These are phyloP conservation scores for Myotis pilosus DNA, from an alignment of 2,797 vertebrate genomes.

Conservation along the genomic window DNA sequence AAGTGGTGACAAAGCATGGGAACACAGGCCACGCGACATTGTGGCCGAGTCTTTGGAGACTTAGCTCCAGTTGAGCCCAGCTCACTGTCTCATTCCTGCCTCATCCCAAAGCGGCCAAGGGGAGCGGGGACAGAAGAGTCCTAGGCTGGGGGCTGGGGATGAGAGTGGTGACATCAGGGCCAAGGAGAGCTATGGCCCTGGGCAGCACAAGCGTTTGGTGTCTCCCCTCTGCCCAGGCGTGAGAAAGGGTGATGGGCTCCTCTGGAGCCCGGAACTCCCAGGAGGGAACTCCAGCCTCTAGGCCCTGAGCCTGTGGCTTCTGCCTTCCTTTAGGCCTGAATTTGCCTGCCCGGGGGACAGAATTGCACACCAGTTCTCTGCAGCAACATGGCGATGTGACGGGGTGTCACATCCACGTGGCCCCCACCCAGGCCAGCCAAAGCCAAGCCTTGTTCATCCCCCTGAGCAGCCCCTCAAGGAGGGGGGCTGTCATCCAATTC, in stretches of 20 bases:
- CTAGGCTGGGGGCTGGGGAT: neutral
- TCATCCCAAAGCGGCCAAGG: neutral
- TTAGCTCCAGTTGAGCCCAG: neutral
- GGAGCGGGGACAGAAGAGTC: neutral
- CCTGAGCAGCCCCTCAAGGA: neutral
- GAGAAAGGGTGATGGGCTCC: neutral
- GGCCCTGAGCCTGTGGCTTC: neutral
- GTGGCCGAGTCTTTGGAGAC: neutral
- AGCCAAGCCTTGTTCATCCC: neutral
- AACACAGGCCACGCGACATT: fast-evolving
- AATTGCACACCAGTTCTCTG: fast-evolving
- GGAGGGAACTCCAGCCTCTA: neutral
- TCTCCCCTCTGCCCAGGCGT: neutral
- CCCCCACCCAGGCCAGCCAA: neutral
- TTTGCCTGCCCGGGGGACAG: neutral
- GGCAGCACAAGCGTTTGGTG: neutral
- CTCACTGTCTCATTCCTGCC: neutral
- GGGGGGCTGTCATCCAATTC: neutral
- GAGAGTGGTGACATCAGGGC: too few species aligned
- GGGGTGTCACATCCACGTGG: fast-evolving
- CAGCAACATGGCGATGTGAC: fast-evolving
- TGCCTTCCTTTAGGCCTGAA: neutral
- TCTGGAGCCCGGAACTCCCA: neutral
- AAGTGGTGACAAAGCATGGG: neutral
- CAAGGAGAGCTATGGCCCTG: neutral